phyloP scores from a whole-genome alignment of 2,113 vertebrate species.

The Chauna torquata region DNA sequence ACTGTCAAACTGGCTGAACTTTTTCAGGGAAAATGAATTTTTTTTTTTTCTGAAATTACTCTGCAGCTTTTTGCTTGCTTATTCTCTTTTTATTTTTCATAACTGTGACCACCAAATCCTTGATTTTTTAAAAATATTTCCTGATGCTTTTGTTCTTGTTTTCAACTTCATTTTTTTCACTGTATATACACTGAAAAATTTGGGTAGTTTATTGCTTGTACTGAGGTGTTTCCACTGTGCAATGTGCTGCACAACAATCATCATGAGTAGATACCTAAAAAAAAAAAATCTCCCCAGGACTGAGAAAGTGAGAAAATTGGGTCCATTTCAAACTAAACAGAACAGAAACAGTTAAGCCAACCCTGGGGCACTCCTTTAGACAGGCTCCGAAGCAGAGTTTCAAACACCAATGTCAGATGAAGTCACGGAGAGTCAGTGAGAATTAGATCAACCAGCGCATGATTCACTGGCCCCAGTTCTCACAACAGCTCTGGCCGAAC shows the following conservation, averaged over 20 bases:
- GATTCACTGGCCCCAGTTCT: slow-evolving; percentile 41
- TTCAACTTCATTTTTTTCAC: not conserved
- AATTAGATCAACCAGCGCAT: slow-evolving; percentile 23
- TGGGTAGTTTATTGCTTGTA: not conserved
- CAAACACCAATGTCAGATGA: slow-evolving; percentile 29
- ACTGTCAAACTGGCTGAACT: not conserved
- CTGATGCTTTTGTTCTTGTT: not conserved
- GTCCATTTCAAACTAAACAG: slow-evolving; percentile 4
- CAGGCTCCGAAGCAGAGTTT: slow-evolving; percentile 15
- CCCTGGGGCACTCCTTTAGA: slow-evolving; percentile 34
- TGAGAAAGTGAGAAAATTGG: not conserved
- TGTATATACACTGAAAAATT: not conserved
- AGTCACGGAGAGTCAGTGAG: slow-evolving; percentile 44
- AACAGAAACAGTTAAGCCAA: slow-evolving; percentile 62
- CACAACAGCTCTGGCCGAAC: not conserved
- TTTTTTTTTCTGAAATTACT: accelerated
- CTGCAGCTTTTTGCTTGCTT: not conserved
- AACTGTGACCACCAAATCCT: not conserved
- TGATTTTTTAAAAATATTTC: not conserved
- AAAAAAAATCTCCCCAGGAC: not conserved
- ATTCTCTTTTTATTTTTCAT: not conserved
- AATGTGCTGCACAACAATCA: not conserved
- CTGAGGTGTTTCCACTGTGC: not conserved
- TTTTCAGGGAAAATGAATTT: not conserved
- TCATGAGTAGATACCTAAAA: not conserved